phyloP scores from a whole-genome alignment of 2,797 vertebrate genomes.

The Myotis pilosus region DNA sequence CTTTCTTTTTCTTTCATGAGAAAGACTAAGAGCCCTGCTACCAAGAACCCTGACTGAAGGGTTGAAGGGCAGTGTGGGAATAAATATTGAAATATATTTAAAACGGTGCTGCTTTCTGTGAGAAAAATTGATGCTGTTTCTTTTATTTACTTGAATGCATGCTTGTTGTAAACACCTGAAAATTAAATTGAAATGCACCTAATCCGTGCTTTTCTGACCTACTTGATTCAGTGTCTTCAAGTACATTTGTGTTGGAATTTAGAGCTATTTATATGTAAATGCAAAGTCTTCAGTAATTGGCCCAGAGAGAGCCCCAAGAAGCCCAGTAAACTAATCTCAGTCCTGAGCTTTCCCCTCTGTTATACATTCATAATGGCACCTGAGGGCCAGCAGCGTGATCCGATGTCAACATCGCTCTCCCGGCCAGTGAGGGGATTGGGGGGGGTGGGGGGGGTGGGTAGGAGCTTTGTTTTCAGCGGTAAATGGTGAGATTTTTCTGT shows the following conservation, averaged over 20 bases:
- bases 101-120: constrained; percentile 51
- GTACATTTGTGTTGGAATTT: constrained; percentile 76
- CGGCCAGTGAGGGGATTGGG: constrained; percentile 63
- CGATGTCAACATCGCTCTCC: constrained; percentile 76
- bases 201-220: constrained; percentile 74
- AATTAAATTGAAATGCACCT: constrained; percentile 75
- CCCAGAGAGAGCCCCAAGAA: constrained; percentile 68
- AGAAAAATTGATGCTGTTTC: constrained; percentile 60
- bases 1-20: background rate
- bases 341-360: constrained; percentile 62
- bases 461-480: constrained; percentile 78
- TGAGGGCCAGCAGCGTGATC: constrained; percentile 77
- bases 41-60: constrained; percentile 14
- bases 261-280: constrained; percentile 85
- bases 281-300: constrained; percentile 78
- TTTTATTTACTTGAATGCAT: constrained; percentile 66
- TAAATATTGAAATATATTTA: constrained; percentile 59
- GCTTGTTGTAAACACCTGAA: constrained; percentile 70
- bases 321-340: constrained; percentile 75
- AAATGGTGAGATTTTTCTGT: constrained; percentile 73
- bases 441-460: constrained; percentile 40
- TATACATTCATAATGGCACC: constrained; percentile 74
- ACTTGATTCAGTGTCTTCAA: constrained; percentile 76
- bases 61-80: constrained; percentile 46
- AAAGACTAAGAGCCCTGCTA: background rate